Evolutionary conservation across 2,113 vertebrate genomes (phyloP), one percentile per base, ranked within the genome.

Genomic region (Butorides virescens): DNA sequence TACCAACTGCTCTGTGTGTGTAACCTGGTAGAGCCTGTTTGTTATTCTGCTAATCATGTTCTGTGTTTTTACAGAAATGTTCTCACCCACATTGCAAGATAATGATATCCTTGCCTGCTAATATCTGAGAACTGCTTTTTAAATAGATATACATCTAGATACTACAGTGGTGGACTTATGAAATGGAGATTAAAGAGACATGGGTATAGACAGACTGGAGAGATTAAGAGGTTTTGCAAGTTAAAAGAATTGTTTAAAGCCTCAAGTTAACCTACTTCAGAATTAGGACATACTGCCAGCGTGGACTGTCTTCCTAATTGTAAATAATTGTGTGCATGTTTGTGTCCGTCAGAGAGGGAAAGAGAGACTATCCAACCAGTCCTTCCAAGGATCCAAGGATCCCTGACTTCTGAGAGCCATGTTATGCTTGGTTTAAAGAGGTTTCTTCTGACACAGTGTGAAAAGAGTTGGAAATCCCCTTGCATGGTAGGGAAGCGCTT

Each of bases 61-160:
- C 44, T 65, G 13, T 37, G 44, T 74, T 92, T 88, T 84, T 44
- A 74, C 39, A 88, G 68, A 90, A 91, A 63, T 78, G 36, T 94
- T 88, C 79, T 92, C 63, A 93, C 75, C 63, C 44, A 59, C 55
- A 26, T 58, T 53, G 44, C 63, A 83, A 74, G 49, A 22, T 94
- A 73, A 91, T 74, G 14, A 83, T 92, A 78, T 65, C 65, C 39
- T 94, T 86, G 59, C 39, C 39, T 81, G 39, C 7, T 13, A 80
- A 49, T 84, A 81, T 81, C 65, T 77, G 82, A 86, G 83, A 94
- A 72, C 83, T 77, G 27, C 36, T 84, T 90, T 95, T 90, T 77
- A 86, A 88, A 79, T 42, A 94, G 92, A 90, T 96, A 80, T 8
- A 10, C 26, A 88, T 90, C 92, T 93, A 70, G n/a, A 62, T 50